Evolutionary conservation across 2,797 vertebrate genomes (phyloP).

Genomic region (Cercopithecus diana): DNA sequence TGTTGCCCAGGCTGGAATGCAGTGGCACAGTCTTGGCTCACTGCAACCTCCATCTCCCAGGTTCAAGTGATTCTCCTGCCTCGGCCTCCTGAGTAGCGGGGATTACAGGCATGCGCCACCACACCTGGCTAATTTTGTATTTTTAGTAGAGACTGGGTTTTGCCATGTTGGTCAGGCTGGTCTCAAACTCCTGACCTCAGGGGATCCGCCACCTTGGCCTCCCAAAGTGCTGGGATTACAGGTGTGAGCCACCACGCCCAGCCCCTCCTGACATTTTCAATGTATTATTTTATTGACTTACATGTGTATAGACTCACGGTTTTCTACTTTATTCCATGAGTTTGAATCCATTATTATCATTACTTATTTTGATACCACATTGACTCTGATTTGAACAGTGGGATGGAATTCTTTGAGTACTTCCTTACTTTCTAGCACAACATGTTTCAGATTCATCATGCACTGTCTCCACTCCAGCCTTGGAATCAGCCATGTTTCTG

Average conservation of each 20-base stretch:
- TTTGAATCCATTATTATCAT: not conserved
- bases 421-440: not conserved
- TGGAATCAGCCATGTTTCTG: not conserved
- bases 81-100: too few relatives aligned
- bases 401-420: not conserved
- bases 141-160: too few relatives aligned
- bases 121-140: too few relatives aligned
- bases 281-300: not conserved
- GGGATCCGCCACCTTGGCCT: too few relatives aligned
- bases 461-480: not conserved
- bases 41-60: too few relatives aligned
- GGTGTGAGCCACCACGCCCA: accelerated
- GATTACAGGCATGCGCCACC: too few relatives aligned
- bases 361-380: not conserved
- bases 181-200: too few relatives aligned
- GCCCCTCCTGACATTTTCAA: not conserved
- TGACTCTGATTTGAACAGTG: not conserved
- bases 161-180: too few relatives aligned
- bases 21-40: too few relatives aligned
- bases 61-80: too few relatives aligned
- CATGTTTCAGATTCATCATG: not conserved
- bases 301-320: not conserved
- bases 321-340: not conserved
- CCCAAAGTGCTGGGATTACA: too few relatives aligned
- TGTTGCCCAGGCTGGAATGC: too few relatives aligned